These are phyloP conservation scores for Trinorchestia longiramus DNA, from an alignment of 1,140 invertebrate species.

Conservation along the genomic window DNA sequence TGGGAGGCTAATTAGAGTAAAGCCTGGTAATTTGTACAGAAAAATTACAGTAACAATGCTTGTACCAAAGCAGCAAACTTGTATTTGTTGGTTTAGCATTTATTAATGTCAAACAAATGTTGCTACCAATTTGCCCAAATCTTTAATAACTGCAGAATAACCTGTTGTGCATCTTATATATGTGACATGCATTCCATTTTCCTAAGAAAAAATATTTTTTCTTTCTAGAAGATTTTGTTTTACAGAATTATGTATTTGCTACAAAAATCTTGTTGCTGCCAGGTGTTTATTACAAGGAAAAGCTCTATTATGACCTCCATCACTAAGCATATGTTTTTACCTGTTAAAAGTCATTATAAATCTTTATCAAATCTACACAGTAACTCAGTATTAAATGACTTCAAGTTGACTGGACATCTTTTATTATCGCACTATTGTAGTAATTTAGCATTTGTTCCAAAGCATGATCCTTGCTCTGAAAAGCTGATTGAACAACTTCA, in stretches of 20 bases:
- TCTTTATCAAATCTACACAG: not conserved
- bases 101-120: no score
- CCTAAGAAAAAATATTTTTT: not conserved
- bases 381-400: not conserved
- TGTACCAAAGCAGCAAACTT: no score
- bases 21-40: no score
- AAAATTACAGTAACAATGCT: no score
- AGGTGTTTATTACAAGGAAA: not conserved
- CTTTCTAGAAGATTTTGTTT: not conserved
- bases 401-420: not conserved
- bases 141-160: no score
- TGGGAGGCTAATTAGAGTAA: no score
- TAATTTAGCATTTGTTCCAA: conserved; percentile 77
- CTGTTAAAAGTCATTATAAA: not conserved
- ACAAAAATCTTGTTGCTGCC: not conserved
- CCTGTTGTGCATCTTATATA: no score
- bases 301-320: not conserved
- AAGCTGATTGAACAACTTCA: conserved; percentile 77
- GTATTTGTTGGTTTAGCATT: no score
- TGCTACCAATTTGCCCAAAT: no score
- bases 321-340: not conserved
- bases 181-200: no score
- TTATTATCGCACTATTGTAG: not conserved
- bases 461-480: conserved; percentile 76
- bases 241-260: not conserved